Evolutionary conservation across 2,797 vertebrate genomes (phyloP), one percentile per base, ranked within the genome.

Genomic region (Epinephelus awoara): DNA sequence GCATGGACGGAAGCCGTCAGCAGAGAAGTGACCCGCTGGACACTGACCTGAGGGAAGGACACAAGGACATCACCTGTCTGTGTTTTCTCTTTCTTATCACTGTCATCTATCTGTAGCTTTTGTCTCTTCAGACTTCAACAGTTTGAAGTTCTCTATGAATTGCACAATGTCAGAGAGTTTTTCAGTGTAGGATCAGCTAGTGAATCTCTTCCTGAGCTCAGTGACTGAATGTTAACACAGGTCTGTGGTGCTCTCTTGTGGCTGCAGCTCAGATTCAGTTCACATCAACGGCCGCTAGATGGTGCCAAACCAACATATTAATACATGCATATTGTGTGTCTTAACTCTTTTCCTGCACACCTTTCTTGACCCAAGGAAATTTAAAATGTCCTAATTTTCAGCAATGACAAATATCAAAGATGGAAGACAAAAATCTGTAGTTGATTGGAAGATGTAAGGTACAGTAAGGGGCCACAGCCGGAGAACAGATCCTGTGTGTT

Each of bases 1-100:
- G 72, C 98, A 99, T 2, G 98, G 98, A 63, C 94, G 95, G 88
- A 99, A 99, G 4, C 98, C 98, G 0, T 98, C 97, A 0, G 89
- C 40, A 4, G 98, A 99, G 85, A 94, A 98, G 64, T 96, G 96
- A 72, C 98, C 98, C 2, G 96, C 95, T 15, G 96, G 93, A 93
- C 98, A 99, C 92, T 99, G 97, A 79, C 98, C 98, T 99, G 90
- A 77, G 89, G 61, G 14, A 23, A 2, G 42, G n/a, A 84, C 0
- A 55, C 15, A 25, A 38, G 21, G 51, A 40, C 23, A 58, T 12
- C 8, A 29, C 5, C n/a, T 47, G 1, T 4, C 0, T 23, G 9
- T 42, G 40, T 69, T 42, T 40, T 52, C 54, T 38, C 10, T 54
- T 1, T 11, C 13, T 68, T 27, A 5, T 50, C 18, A 13, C n/a